phyloP scores from a whole-genome alignment of 1,140 invertebrate species.

The Diabrotica virgifera region DNA sequence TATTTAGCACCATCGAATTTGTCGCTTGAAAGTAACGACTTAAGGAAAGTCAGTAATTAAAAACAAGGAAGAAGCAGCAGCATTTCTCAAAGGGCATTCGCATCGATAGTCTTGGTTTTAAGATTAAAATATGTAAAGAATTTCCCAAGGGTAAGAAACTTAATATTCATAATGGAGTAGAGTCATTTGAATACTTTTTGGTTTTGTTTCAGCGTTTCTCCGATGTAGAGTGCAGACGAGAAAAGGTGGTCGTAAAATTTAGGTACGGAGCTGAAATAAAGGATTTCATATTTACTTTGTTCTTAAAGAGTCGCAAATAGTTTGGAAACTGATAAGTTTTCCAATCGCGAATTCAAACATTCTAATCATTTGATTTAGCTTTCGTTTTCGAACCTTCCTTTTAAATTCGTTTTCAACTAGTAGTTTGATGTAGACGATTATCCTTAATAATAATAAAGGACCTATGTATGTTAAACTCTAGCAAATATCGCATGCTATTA shows the following conservation, averaged over 20 bases:
- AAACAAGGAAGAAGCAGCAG: neutral
- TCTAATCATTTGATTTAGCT: too few relatives aligned
- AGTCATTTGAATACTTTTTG: conserved; percentile 15
- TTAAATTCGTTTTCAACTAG: too few relatives aligned
- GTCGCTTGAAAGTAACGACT: too few relatives aligned
- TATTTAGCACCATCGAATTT: too few relatives aligned
- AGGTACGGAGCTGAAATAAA: neutral
- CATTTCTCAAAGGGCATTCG: neutral
- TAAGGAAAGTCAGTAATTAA: neutral
- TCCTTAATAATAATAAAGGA: too few relatives aligned
- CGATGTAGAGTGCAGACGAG: conserved; percentile 2
- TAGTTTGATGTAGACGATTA: too few relatives aligned
- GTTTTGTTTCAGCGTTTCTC: conserved; percentile 11
- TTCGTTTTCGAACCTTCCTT: too few relatives aligned
- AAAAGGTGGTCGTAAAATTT: neutral
- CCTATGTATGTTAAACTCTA: too few relatives aligned
- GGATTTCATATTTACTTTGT: neutral
- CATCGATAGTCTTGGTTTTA: conserved; percentile 5
- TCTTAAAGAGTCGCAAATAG: too few relatives aligned
- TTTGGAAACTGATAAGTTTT: too few relatives aligned
- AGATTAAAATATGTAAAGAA: conserved; percentile 16
- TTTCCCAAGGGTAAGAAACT: conserved; percentile 4
- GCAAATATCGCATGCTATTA: too few relatives aligned
- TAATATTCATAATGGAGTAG: conserved; percentile 16
- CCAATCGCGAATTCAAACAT: too few relatives aligned